Evolutionary conservation across 2,888 invertebrate species (phyloP).

Genomic region (Dolichopus griseipennis): DNA sequence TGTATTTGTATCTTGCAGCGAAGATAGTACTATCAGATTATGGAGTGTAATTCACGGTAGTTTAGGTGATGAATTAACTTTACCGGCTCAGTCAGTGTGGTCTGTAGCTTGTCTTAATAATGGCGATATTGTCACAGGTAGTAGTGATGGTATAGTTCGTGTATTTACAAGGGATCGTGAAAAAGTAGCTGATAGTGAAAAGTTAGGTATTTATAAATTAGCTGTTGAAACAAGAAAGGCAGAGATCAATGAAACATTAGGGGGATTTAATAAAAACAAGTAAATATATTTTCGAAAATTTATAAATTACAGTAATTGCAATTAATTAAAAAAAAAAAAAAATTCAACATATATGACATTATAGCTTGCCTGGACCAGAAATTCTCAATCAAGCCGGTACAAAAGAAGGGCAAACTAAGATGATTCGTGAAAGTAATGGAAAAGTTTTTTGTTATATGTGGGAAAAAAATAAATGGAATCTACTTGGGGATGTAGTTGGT

Average conservation of each 20-base stretch:
- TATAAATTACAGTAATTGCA: no score
- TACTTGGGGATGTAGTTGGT: conserved; percentile 85
- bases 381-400: conserved; percentile 66
- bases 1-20: conserved; percentile 75
- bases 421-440: conserved; percentile 63
- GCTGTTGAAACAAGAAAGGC: conserved; percentile 58
- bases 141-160: conserved; percentile 78
- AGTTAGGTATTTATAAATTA: conserved; percentile 59
- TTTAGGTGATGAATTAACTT: conserved; percentile 38
- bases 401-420: conserved; percentile 71
- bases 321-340: neutral
- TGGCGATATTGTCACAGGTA: conserved; percentile 83
- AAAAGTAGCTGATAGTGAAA: conserved; percentile 57
- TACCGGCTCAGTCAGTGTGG: conserved; percentile 87
- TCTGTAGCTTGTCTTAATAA: conserved; percentile 68
- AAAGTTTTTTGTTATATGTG: conserved; percentile 73
- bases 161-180: conserved; percentile 69
- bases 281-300: conserved; percentile 39
- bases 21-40: conserved; percentile 74
- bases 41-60: conserved; percentile 52
- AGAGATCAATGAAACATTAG: conserved; percentile 61
- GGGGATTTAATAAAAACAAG: conserved; percentile 79
- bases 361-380: conserved; percentile 72
- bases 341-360: conserved; percentile 16
- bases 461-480: conserved; percentile 67